Conservation (phyloP, 2,797 vertebrate species). For the Coranthus polyacanthus region DNA sequence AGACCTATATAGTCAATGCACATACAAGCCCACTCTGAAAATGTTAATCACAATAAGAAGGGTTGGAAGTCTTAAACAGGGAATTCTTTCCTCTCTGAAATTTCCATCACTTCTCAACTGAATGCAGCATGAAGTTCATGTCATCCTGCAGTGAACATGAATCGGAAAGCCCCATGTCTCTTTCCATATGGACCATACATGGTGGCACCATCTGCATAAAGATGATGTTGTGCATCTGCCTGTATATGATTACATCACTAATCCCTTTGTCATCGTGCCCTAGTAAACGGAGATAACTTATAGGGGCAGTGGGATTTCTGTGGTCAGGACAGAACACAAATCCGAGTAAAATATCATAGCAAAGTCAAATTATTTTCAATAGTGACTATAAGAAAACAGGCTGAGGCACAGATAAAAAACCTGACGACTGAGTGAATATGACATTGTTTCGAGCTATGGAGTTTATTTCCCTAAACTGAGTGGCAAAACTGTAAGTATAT, state of each 20-base stretch:
- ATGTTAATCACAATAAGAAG: too few species aligned
- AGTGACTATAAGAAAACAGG: neutral
- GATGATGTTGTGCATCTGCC: slow-evolving; percentile 19
- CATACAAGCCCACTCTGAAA: too few species aligned
- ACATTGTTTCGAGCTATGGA: slow-evolving; percentile 1
- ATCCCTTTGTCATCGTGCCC: slow-evolving; percentile 47
- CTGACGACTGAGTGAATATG: neutral
- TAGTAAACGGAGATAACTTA: slow-evolving; percentile 15
- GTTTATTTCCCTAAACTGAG: slow-evolving; percentile 12
- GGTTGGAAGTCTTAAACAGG: too few species aligned
- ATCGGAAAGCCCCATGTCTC: neutral
- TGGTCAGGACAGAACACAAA: neutral
- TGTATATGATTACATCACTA: slow-evolving; percentile 48
- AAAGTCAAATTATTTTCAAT: neutral
- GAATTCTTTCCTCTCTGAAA: too few species aligned
- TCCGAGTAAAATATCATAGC: neutral
- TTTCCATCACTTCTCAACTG: neutral
- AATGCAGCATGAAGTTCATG: neutral
- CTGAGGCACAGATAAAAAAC: slow-evolving; percentile 1
- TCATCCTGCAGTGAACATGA: neutral
- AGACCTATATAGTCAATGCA: too few species aligned
- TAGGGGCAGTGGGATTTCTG: slow-evolving; percentile 4
- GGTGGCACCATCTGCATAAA: slow-evolving; percentile 17
- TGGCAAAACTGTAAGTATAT: neutral
- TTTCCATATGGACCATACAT: slow-evolving; percentile 8